phyloP scores from a whole-genome alignment of 2,113 vertebrate genomes.

The Fregata magnificens region DNA sequence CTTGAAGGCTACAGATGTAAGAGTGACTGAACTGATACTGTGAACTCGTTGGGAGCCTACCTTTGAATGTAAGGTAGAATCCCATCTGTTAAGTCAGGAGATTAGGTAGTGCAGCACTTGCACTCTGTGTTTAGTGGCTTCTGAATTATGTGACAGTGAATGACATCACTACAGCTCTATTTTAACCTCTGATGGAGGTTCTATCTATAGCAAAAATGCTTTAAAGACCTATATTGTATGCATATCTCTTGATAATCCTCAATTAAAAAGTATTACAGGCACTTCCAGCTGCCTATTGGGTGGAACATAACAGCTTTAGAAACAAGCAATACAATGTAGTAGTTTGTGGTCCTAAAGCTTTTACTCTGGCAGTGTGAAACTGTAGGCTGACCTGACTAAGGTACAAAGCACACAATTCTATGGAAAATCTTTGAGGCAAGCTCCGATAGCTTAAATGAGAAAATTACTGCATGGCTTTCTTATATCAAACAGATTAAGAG shows the following conservation, averaged over 20 bases:
- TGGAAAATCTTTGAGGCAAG: background rate
- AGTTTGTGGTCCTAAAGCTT: background rate
- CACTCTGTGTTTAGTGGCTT: background rate
- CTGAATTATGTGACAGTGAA: background rate
- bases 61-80: background rate
- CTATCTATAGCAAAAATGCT: background rate
- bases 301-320: background rate
- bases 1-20: background rate
- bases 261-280: background rate
- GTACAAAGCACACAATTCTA: background rate
- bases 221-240: background rate
- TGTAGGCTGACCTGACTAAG: background rate
- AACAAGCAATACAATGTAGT: background rate
- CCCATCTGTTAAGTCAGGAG: background rate
- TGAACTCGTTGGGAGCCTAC: background rate
- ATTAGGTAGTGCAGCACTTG: background rate
- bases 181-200: background rate
- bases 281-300: background rate
- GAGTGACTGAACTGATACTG: background rate
- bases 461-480: background rate
- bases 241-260: background rate
- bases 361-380: background rate
- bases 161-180: background rate
- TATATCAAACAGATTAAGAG: background rate
- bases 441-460: background rate